Base-by-base conservation (phyloP, 2,113 vertebrate genomes). In the Stercorarius parasiticus region DNA sequence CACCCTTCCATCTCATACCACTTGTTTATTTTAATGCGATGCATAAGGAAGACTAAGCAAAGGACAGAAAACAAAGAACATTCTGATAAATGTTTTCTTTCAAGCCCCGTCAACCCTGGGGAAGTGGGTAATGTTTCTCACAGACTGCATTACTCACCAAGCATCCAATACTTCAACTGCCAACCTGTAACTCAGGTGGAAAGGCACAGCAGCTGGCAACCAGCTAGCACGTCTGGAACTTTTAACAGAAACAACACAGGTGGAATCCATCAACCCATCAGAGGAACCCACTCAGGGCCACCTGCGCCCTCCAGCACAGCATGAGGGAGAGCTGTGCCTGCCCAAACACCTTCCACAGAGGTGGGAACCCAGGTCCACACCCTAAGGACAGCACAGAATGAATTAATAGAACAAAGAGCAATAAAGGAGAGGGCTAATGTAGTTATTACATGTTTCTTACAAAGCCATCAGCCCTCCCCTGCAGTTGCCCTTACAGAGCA, bases 351-450 rank as follows among this genome's bases (percentile, higher is more conserved):
- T 40, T 0, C 5, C 64, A 14, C 32, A 13, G 30, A 7, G 6
- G 6, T 1, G 4, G 34, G 18, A 30, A 4, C 5, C 8, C 13
- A n/a, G 20, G 4, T 15, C 40, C 2, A 0, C 2, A 3, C 11
- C 29, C 25, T 8, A 9, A 13, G 8, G 22, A 6, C 2, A 45
- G 12, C 27, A 9, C 2, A 1, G 12, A 0, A 2, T 3, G 12
- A 18, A 13, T 15, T 22, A 49, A 12, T 11, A 73, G 45, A 14
- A 3, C 19, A 34, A 47, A 15, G 0, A 2, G 16, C n/a, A 40
- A 3, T 0, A 23, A 29, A 59, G 14, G 2, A 36, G 38, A 25
- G 9, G 11, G 29, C 6, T 43, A 2, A 23, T 2, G 5, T 3
- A 15, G 25, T 0, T 3, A 17, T 11, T 1, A 1, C 3, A 1